phyloP scores from a whole-genome alignment of 2,113 vertebrate genomes.

The Oncorhynchus nerka region DNA sequence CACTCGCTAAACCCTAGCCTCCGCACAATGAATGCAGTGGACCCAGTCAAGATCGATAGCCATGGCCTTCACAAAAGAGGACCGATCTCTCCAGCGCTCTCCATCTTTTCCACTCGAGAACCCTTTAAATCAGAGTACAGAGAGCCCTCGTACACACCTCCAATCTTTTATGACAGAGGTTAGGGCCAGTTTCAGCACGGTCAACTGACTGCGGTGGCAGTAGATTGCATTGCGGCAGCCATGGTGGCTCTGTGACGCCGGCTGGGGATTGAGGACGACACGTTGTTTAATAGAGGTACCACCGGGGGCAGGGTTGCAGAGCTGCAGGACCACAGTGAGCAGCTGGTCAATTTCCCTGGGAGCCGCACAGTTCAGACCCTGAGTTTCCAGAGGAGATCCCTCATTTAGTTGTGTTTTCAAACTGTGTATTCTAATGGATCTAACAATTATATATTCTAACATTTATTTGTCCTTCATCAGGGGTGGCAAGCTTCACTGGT shows the following conservation, averaged over 20 bases:
- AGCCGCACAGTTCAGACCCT: slow-evolving; percentile 40
- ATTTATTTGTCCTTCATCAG: too few relatives aligned
- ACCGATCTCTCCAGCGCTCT: not conserved
- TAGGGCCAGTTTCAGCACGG: not conserved
- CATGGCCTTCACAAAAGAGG: too few relatives aligned
- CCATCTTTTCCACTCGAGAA: slow-evolving; percentile 1
- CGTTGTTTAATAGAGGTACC: slow-evolving; percentile 44
- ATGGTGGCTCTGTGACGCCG: slow-evolving; percentile 1
- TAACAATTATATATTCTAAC: too few relatives aligned
- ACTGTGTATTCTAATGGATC: too few relatives aligned
- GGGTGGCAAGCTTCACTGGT: too few relatives aligned
- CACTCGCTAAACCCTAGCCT: too few relatives aligned
- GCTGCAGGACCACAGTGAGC: not conserved
- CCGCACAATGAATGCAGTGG: too few relatives aligned
- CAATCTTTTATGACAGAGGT: slow-evolving; percentile 2
- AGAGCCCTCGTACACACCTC: not conserved
- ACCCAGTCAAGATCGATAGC: too few relatives aligned
- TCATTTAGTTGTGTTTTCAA: slow-evolving; percentile 3
- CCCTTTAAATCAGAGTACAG: slow-evolving; percentile 4
- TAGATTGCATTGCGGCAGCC: slow-evolving; percentile 32
- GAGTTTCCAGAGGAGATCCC: slow-evolving; percentile 21
- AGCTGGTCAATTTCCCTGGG: slow-evolving; percentile 41
- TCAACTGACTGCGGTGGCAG: slow-evolving; percentile 5
- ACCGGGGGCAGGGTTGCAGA: slow-evolving; percentile 20
- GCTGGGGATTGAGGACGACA: slow-evolving; percentile 31